phyloP scores from a whole-genome alignment of 2,888 invertebrate genomes.

The Pachycephus smyrnensis region DNA sequence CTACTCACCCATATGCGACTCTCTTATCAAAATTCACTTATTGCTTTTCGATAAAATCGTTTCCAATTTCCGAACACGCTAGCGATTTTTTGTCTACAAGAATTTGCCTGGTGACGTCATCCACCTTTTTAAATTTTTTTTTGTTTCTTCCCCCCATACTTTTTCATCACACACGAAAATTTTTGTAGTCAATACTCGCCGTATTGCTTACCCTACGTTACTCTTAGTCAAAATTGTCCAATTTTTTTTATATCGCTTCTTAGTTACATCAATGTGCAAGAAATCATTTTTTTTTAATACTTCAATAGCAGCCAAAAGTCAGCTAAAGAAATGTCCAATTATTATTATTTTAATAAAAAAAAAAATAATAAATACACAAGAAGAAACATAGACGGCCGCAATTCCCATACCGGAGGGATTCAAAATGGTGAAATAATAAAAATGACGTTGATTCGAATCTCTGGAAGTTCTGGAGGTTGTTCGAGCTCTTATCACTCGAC shows the following conservation, averaged over 20 bases:
- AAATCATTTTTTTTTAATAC: neutral
- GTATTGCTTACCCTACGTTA: neutral
- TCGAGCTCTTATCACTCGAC: neutral
- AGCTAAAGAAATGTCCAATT: too few relatives aligned
- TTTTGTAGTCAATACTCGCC: neutral
- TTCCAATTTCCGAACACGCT: neutral
- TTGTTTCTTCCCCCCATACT: neutral
- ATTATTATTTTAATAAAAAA: neutral
- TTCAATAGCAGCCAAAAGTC: too few relatives aligned
- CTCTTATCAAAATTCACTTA: neutral
- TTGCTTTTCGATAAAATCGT: neutral
- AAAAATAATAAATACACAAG: neutral
- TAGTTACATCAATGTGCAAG: neutral
- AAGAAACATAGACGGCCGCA: neutral
- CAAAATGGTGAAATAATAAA: neutral
- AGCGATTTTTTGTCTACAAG: neutral
- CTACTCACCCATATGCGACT: neutral
- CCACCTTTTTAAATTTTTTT: neutral
- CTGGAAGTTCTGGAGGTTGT: constrained; percentile 7
- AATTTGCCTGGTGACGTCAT: neutral
- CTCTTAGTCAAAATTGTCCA: neutral
- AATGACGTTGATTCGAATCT: neutral
- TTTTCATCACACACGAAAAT: neutral
- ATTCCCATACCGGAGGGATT: neutral
- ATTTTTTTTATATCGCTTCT: neutral